Percentiles rank a stretch among this genome's conserved stretches.
phyloP scores from a whole-genome alignment of 1,140 invertebrate species.

The Akabosia matsudoensis region DNA sequence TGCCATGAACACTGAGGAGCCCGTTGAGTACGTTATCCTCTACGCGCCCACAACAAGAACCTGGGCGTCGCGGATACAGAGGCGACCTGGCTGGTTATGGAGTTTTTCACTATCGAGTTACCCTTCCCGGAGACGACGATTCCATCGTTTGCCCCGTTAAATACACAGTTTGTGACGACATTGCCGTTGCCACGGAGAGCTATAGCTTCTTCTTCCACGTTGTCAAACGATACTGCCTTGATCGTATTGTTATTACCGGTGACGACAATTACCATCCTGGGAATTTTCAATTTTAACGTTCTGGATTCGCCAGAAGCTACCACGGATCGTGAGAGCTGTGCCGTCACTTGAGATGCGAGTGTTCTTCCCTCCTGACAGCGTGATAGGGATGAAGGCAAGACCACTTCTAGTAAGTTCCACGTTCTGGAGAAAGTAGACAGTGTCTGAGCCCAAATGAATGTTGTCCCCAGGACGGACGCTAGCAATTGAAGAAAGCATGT shows the following conservation, averaged over 20 bases:
- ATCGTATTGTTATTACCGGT: constrained; percentile 1
- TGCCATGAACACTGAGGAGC: not conserved
- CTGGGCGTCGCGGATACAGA: not conserved
- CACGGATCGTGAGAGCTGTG: not conserved
- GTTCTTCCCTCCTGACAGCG: not conserved
- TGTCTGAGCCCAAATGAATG: not conserved
- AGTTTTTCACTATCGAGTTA: not conserved
- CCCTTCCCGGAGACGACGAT: not conserved
- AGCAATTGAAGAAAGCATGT: not conserved
- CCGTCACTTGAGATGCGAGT: not conserved
- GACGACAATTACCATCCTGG: not conserved
- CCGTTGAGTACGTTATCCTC: not conserved
- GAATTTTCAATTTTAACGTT: not conserved
- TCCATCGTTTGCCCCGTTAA: not conserved
- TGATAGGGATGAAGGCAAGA: not conserved
- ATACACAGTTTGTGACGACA: not conserved
- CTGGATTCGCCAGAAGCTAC: not conserved
- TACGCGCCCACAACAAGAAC: not conserved
- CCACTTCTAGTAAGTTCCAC: not conserved
- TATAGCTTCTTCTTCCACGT: not conserved
- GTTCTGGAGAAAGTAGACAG: not conserved
- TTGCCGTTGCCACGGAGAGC: not conserved
- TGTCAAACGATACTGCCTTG: not conserved
- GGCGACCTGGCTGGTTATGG: not conserved
- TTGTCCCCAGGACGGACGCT: not conserved